phyloP scores from a whole-genome alignment of 2,888 invertebrate genomes.

The Orthosia cruda region DNA sequence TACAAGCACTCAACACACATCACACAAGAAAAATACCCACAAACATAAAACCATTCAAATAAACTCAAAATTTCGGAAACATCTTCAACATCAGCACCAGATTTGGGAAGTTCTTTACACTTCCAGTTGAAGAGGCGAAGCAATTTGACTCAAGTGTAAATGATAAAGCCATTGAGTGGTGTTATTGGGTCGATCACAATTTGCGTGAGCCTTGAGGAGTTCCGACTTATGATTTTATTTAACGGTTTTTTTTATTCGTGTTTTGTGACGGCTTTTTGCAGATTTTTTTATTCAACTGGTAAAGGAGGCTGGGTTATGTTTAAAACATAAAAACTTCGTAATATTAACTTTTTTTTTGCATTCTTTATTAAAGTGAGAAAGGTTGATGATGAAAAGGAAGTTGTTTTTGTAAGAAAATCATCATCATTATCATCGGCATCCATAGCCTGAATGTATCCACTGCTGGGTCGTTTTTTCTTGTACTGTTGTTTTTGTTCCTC shows the following conservation, averaged over 20 bases:
- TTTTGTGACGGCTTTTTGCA: conserved; percentile 5
- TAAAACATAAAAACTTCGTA: too few species aligned
- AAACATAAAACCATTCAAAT: conserved; percentile 42
- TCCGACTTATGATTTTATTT: conserved; percentile 31
- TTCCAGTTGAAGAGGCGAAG: conserved; percentile 64
- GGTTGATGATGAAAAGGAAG: too few species aligned
- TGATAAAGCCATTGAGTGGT: conserved; percentile 59
- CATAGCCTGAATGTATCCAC: too few species aligned
- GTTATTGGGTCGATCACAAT: conserved; percentile 60
- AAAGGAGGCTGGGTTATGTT: too few species aligned
- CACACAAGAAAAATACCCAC: neutral
- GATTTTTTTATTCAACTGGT: neutral
- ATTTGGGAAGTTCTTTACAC: conserved; percentile 61
- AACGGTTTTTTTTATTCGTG: neutral
- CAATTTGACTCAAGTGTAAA: conserved; percentile 70
- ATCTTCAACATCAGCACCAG: conserved; percentile 49
- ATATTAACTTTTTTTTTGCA: too few species aligned
- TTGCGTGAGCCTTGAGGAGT: conserved; percentile 53
- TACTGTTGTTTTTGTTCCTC: too few species aligned
- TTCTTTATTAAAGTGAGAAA: too few species aligned
- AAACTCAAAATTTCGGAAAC: conserved; percentile 37
- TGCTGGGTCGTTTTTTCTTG: too few species aligned
- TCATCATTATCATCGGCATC: too few species aligned
- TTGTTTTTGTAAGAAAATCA: too few species aligned
- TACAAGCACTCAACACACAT: neutral